Evolutionary conservation across 2,797 vertebrate genomes (phyloP).

Genomic region (Pipistrellus nathusii): DNA sequence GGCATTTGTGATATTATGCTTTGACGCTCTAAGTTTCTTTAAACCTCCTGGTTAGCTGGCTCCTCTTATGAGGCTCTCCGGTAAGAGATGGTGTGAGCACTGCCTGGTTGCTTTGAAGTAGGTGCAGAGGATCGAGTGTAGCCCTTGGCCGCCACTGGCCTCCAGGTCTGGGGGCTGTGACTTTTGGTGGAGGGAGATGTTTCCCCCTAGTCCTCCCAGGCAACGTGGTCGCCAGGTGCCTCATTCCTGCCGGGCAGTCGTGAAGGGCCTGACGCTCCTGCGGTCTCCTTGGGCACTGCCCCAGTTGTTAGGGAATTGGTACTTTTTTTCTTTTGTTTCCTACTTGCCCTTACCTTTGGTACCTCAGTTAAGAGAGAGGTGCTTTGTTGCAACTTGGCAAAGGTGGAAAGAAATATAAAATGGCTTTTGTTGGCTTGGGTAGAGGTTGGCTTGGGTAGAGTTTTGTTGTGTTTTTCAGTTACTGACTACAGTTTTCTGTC

Average conservation of each 20-base stretch:
- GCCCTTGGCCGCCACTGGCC: not conserved
- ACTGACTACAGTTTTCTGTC: not conserved
- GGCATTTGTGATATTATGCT: not conserved
- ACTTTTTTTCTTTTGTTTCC: not conserved
- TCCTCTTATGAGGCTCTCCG: not conserved
- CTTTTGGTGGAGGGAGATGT: not conserved
- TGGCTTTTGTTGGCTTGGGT: not conserved
- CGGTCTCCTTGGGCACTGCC: too few species aligned
- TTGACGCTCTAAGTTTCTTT: not conserved
- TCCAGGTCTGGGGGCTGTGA: not conserved
- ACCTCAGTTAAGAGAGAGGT: not conserved
- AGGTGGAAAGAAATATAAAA: not conserved
- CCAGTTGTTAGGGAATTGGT: too few species aligned
- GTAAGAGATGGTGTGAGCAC: not conserved
- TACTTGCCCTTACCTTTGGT: not conserved
- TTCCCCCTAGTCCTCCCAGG: not conserved
- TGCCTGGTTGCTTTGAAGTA: not conserved
- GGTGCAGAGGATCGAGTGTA: not conserved
- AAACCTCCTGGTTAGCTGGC: not conserved
- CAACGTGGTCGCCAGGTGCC: accelerated
- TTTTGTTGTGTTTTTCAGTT: not conserved
- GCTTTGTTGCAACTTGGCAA: not conserved
- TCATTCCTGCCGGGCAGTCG: not conserved
- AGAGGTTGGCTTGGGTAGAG: accelerated
- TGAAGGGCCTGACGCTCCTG: not conserved